phyloP scores from a whole-genome alignment of 1,140 invertebrate genomes.

The Tetramorium parvispinum region DNA sequence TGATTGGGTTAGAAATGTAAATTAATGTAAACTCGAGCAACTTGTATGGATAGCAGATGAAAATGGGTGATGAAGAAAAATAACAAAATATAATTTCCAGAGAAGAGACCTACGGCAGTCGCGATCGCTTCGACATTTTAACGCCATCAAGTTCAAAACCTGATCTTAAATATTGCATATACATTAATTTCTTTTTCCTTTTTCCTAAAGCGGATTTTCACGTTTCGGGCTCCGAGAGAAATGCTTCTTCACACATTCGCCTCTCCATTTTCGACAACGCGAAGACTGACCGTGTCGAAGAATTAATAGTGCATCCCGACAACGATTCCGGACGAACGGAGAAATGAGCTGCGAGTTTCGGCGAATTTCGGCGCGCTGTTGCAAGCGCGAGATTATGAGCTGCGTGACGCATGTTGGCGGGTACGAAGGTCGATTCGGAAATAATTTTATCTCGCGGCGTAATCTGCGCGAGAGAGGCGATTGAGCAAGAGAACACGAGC shows the following conservation, averaged over 20 bases:
- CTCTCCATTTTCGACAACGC: conserved; percentile 4
- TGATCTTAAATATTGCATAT: neutral
- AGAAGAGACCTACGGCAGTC: neutral
- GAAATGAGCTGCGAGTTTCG: neutral
- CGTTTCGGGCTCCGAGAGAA: neutral
- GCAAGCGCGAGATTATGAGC: conserved; percentile 35
- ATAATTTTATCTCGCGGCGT: conserved; percentile 52
- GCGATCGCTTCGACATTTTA: neutral
- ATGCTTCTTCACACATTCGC: neutral
- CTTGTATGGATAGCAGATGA: neutral
- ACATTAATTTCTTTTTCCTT: neutral
- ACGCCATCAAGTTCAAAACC: neutral
- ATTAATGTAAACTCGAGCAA: neutral
- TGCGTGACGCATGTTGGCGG: conserved; percentile 52
- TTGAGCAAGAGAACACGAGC: conserved; percentile 4
- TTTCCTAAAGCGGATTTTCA: neutral
- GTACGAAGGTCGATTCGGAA: conserved; percentile 63
- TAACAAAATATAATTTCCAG: neutral
- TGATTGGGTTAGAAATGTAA: neutral
- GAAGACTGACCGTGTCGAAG: conserved; percentile 2
- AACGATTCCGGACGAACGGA: neutral
- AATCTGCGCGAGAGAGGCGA: conserved; percentile 33
- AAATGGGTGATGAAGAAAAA: neutral
- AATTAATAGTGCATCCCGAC: conserved; percentile 13
- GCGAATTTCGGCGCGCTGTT: conserved; percentile 34